Conservation (phyloP, 1,140 invertebrate genomes). For the Drosophila punjabiensis region DNA sequence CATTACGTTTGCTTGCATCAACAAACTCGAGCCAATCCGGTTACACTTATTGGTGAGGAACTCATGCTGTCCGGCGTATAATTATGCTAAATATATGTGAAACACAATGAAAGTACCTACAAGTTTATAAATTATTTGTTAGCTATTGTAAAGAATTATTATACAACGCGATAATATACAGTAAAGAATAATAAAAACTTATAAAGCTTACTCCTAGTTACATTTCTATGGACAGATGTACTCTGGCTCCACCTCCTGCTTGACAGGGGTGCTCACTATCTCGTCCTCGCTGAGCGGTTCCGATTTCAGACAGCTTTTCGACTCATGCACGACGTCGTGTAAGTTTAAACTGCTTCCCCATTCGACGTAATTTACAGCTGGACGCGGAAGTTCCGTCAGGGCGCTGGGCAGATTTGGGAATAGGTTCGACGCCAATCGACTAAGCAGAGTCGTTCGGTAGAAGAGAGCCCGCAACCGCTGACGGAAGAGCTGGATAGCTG, state of each 20-base stretch:
- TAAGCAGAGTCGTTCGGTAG: conserved; percentile 67
- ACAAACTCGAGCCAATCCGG: conserved; percentile 17
- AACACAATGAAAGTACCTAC: conserved; percentile 54
- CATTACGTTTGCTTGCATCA: background rate
- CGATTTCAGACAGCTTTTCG: conserved; percentile 15
- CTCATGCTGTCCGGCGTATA: conserved; percentile 25
- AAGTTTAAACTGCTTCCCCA: background rate
- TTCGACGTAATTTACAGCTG: background rate
- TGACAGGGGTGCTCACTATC: background rate
- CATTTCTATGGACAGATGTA: conserved; percentile 16
- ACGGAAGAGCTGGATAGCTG: conserved; percentile 58
- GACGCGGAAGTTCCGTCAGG: conserved; percentile 25
- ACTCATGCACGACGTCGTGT: background rate
- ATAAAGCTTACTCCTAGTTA: conserved; percentile 25
- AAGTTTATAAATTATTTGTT: conserved; percentile 62
- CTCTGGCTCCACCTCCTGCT: conserved; percentile 25
- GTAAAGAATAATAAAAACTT: conserved; percentile 55
- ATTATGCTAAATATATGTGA: conserved; percentile 30
- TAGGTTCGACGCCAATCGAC: conserved; percentile 50
- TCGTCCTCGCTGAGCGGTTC: conserved; percentile 40
- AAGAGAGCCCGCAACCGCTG: conserved; percentile 67
- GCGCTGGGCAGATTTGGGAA: conserved; percentile 50
- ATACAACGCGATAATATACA: conserved; percentile 64
- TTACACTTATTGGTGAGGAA: conserved; percentile 12
- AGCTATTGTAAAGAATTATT: conserved; percentile 45